Evolutionary conservation across 2,113 vertebrate species (phyloP).

Genomic region (Dryoscopus gambensis): DNA sequence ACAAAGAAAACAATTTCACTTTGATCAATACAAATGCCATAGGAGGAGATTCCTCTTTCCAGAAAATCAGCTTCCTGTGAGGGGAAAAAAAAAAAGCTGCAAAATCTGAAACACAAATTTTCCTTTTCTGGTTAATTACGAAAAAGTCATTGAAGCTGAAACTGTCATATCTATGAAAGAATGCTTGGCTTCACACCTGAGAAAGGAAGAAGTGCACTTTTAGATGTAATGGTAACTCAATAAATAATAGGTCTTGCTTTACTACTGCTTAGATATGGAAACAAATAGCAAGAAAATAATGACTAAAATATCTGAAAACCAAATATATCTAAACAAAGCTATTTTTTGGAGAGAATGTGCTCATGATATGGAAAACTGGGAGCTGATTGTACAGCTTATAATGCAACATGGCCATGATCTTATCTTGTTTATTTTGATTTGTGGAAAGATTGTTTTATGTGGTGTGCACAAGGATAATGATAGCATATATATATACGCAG

Average conservation of each 20-base stretch:
- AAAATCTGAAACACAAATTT: not conserved
- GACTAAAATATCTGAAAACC: not conserved
- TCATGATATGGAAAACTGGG: not conserved
- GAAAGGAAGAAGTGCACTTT: not conserved
- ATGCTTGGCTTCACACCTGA: not conserved
- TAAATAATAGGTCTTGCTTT: not conserved
- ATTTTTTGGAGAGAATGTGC: not conserved
- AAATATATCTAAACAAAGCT: not conserved
- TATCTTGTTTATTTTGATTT: not conserved
- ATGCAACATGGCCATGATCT: not conserved
- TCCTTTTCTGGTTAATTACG: not conserved
- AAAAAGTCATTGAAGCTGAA: not conserved
- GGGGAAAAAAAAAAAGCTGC: too few relatives aligned
- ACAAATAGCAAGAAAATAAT: not conserved
- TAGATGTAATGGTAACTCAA: not conserved
- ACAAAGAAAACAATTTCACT: not conserved
- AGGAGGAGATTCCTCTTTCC: not conserved
- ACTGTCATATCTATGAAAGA: not conserved
- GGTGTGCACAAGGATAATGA: not conserved
- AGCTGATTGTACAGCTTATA: not conserved
- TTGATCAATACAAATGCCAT: not conserved
- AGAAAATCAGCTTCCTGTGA: not conserved
- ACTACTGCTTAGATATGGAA: not conserved
- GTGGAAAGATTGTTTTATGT: not conserved
- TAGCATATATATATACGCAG: not conserved